Conservation (phyloP, 23 tunicate genomes). For the Pegea sp. region DNA sequence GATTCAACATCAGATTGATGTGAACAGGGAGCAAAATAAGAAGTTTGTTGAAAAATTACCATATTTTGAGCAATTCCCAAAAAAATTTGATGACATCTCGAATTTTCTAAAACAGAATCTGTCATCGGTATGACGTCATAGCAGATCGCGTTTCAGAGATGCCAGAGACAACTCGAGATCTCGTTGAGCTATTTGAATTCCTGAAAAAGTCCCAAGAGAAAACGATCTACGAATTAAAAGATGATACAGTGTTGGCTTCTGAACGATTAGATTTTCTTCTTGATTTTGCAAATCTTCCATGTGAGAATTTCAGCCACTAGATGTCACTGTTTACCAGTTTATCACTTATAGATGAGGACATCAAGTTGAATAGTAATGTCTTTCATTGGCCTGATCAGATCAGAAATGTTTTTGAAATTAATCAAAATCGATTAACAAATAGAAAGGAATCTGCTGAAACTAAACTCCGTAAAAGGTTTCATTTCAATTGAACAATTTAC, state of each 20-base stretch:
- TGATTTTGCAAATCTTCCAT: conserved; percentile 68
- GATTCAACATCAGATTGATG: conserved; percentile 31
- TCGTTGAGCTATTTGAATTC: conserved; percentile 60
- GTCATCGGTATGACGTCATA: conserved; percentile 72
- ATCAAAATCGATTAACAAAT: conserved; percentile 57
- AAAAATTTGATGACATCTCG: background rate
- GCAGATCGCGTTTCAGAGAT: conserved; percentile 72
- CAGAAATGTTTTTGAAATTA: conserved; percentile 64
- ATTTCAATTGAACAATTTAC: no score
- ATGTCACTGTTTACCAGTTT: no score
- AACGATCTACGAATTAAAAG: conserved; percentile 46
- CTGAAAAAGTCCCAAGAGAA: conserved; percentile 43
- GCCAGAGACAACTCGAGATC: conserved; percentile 75
- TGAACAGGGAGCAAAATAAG: conserved; percentile 64
- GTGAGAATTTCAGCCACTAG: conserved; percentile 18
- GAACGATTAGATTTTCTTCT: conserved; percentile 64
- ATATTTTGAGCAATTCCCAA: background rate
- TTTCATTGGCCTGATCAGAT: conserved; percentile 92
- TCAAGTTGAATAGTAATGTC: conserved; percentile 88
- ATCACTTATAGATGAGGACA: conserved; percentile 80
- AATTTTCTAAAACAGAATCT: conserved; percentile 18
- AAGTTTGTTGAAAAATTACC: conserved; percentile 12
- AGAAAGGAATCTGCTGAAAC: conserved; percentile 81
- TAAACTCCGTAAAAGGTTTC: conserved; percentile 55
- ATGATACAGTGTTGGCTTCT: conserved; percentile 37